Evolutionary conservation across 2,113 vertebrate species (phyloP).

Genomic region (Smithornis capensis): DNA sequence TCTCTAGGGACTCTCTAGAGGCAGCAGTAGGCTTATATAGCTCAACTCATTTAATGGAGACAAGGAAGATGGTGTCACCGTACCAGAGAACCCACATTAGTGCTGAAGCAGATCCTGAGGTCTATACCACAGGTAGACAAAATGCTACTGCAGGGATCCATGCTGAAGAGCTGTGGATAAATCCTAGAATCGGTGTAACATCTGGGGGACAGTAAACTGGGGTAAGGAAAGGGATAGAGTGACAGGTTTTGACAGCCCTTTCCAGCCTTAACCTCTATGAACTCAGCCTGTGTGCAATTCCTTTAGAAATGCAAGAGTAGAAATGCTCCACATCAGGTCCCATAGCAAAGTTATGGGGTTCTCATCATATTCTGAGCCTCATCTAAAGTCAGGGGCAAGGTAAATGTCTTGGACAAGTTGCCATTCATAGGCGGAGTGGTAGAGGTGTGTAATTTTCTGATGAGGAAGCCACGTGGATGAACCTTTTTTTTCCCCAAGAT

Average conservation of each 20-base stretch:
- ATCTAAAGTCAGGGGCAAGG: not conserved
- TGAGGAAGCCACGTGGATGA: not conserved
- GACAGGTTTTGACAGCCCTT: not conserved
- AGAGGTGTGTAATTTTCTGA: not conserved
- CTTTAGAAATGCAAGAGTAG: not conserved
- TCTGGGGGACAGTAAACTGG: not conserved
- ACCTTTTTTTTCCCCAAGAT: not conserved
- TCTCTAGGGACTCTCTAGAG: not conserved
- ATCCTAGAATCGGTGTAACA: not conserved
- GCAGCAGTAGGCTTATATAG: not conserved
- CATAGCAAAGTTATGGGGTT: not conserved
- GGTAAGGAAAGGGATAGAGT: not conserved
- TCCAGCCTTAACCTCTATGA: not conserved
- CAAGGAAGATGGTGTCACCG: not conserved
- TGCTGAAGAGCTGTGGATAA: not conserved
- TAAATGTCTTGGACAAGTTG: not conserved
- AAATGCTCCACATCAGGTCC: not conserved
- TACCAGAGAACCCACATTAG: not conserved
- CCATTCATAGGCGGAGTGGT: not conserved
- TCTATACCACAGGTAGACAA: not conserved
- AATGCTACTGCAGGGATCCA: not conserved
- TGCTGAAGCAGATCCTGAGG: not conserved
- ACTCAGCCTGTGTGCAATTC: not conserved
- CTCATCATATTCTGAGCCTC: not conserved
- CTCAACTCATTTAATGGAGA: not conserved